These are phyloP conservation scores for Coluber constrictor DNA, from an alignment of 2,797 vertebrate genomes.

Conservation along the genomic window DNA sequence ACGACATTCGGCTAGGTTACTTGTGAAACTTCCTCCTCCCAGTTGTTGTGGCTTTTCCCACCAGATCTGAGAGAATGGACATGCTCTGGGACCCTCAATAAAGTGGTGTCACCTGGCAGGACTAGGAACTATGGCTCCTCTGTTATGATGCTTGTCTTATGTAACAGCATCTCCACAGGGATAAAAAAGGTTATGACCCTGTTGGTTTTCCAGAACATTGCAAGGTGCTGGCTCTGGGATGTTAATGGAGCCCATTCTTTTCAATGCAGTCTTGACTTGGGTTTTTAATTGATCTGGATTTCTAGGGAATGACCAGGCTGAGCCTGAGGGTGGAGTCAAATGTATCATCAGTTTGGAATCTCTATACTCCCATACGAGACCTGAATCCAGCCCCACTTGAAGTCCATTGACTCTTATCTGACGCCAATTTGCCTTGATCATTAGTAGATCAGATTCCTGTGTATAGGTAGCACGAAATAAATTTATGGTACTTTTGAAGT, in stretches of 20 bases:
- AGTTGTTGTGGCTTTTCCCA: neutral
- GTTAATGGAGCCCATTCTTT: neutral
- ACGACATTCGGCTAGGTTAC: neutral
- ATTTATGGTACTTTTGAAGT: neutral
- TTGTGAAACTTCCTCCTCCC: neutral
- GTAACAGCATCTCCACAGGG: neutral
- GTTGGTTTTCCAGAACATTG: neutral
- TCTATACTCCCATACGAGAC: neutral
- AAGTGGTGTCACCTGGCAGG: neutral
- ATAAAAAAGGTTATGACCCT: neutral
- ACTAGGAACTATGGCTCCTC: neutral
- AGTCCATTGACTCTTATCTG: neutral
- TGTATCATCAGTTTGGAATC: neutral
- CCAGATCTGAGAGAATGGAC: neutral
- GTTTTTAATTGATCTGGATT: neutral
- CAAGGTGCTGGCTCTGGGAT: neutral
- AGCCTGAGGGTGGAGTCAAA: neutral
- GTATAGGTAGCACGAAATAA: neutral
- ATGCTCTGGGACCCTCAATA: neutral
- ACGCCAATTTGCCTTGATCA: neutral
- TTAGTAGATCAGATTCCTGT: neutral
- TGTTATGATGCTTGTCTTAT: neutral
- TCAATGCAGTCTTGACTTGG: neutral
- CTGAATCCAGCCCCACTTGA: neutral
- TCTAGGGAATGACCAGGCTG: neutral